These are phyloP conservation scores for Phytoseiulus persimilis DNA, from an alignment of 2,888 invertebrate genomes.

Conservation along the genomic window DNA sequence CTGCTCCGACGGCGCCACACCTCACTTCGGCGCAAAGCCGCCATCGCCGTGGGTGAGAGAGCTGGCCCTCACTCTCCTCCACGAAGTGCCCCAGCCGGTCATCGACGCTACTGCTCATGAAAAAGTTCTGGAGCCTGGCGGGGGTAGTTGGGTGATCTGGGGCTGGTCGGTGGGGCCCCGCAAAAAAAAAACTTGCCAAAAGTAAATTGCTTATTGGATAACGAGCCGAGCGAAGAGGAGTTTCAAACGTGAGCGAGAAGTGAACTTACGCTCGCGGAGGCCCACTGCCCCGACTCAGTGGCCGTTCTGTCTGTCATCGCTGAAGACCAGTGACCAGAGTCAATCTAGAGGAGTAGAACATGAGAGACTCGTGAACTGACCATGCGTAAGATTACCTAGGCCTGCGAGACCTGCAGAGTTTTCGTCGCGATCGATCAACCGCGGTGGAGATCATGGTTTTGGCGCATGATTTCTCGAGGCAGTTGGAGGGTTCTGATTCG, in stretches of 20 bases:
- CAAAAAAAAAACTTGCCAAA: not conserved
- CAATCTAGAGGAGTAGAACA: not conserved
- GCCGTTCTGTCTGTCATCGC: not conserved
- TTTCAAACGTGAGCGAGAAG: not conserved
- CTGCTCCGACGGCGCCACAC: not conserved
- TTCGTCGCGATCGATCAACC: too few species aligned
- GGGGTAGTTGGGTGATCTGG: not conserved
- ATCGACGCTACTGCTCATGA: not conserved
- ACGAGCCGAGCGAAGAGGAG: not conserved
- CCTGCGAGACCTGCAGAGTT: too few species aligned
- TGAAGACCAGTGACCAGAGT: not conserved
- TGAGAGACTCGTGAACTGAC: not conserved
- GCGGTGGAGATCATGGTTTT: too few species aligned
- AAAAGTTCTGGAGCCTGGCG: not conserved
- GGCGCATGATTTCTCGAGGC: too few species aligned
- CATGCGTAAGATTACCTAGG: too few species aligned
- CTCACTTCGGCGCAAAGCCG: not conserved
- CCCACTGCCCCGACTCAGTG: not conserved
- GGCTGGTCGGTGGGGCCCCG: not conserved
- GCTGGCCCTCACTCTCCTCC: not conserved
- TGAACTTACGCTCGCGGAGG: not conserved
- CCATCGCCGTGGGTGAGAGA: slow-evolving; percentile 5
- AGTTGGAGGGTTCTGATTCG: too few species aligned
- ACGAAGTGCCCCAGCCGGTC: not conserved
- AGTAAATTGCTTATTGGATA: not conserved